These are phyloP conservation scores for Hybognathus amarus DNA, from an alignment of 2,797 vertebrate species.

Conservation along the genomic window DNA sequence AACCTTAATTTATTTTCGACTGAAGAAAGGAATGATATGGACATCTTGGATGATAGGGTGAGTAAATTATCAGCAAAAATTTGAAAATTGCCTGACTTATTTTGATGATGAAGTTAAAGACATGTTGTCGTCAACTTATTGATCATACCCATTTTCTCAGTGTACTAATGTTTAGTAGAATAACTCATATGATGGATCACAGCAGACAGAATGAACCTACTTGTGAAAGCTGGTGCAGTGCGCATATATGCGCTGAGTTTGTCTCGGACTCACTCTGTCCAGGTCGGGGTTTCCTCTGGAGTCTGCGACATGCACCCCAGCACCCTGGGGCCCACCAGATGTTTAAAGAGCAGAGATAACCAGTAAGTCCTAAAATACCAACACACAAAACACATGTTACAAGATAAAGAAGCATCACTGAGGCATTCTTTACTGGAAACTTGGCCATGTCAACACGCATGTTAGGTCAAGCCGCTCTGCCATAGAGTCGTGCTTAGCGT, in stretches of 20 bases:
- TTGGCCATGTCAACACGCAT: slow-evolving; percentile 45
- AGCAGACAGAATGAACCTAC: slow-evolving; percentile 73
- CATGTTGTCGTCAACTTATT: no score
- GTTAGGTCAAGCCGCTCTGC: slow-evolving; percentile 41
- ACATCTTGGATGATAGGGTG: no score
- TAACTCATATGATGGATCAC: no score
- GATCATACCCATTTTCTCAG: no score
- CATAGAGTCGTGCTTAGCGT: not conserved
- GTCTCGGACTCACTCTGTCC: slow-evolving; percentile 94
- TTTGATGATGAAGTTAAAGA: no score
- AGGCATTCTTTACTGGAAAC: slow-evolving; percentile 34
- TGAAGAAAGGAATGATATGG: no score
- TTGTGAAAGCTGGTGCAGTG: slow-evolving; percentile 96
- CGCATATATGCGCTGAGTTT: slow-evolving; percentile 97
- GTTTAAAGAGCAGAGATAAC: slow-evolving; percentile 96
- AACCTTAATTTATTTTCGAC: no score
- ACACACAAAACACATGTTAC: slow-evolving; percentile 40
- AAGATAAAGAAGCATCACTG: slow-evolving; percentile 35
- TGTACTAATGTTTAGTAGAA: no score
- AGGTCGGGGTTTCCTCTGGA: slow-evolving; percentile 92
- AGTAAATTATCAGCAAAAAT: no score
- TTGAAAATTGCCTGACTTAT: no score
- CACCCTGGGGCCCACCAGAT: slow-evolving; percentile 91
- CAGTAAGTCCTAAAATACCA: slow-evolving; percentile 91
- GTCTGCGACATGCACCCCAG: slow-evolving; percentile 92